Evolutionary conservation across 2,888 invertebrate genomes (phyloP), one percentile per base, ranked within the genome.

Genomic region (Dicranocentrus wangi): DNA sequence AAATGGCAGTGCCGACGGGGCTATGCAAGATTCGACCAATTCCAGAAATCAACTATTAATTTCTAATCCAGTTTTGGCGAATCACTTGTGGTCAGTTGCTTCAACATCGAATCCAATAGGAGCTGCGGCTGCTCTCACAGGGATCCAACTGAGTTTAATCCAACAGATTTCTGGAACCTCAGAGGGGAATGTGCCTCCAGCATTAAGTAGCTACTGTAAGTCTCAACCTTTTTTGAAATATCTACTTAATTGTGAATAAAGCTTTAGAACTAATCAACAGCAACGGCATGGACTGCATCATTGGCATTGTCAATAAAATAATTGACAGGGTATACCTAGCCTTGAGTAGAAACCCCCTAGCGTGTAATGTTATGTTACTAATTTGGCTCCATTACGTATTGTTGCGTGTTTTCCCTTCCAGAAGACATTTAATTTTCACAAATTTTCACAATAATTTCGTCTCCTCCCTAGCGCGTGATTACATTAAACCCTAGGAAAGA

Each of bases 131-230:
- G 43, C 82, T 0, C 21, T 83, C 10, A 82, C 82, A 19, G 81
- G 81, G 21, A 66, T 86, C 2, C 84, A 86, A 55, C 85, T 85
- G 86, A 86, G 81, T 69, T 81, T 86, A n/a, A 68, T 86, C 42
- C 84, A 84, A 21, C 84, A 86, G 23, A 70, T 85, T 1, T 81
- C 84, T 1, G 72, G 69, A 19, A 8, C 71, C 19, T 5, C 65
- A 0, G 63, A 19, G 8, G 70, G 78, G 2, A 25, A 23, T 21
- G 65, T 84, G 28, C 84, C 85, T 17, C 85, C 85, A 15, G 85
- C 85, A 17, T 81, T 85, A 21, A 85, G 77, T 58, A 83, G 81
- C 32, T 85, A 83, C 51, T 61, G 85, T 85, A 83, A 85, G 85
- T 79, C 55, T 8, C 39, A n/a, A n/a, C n/a, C n/a, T n/a, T n/a